Evolutionary conservation across 2,797 vertebrate genomes (phyloP), one percentile per base, ranked within the genome.

Genomic region (Mormyrops attenuatus): DNA sequence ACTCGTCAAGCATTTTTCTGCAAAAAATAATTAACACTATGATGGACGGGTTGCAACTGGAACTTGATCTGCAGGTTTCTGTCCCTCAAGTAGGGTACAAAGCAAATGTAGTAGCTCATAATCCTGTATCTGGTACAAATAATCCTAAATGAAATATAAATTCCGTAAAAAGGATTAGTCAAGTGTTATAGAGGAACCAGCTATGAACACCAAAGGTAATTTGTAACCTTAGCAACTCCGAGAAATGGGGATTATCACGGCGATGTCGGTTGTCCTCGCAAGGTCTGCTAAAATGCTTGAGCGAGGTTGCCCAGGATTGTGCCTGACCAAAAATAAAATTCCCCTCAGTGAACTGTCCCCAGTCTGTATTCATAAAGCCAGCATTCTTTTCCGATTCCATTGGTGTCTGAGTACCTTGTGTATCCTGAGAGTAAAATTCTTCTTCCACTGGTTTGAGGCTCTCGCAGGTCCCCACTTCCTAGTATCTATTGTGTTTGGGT

Each of bases 211-310:
- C 94, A 97, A 96, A 96, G 96, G 96, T 96, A 97, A 98, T 98
- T 97, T 98, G 97, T 98, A 97, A 97, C 98, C 97, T 97, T 98
- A 98, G 97, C 96, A 98, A 98, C 97, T 96, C 96, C 96, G 97
- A 97, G 94, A 97, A 97, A 97, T 96, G 96, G 96, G 97, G 97
- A 97, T 97, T 97, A 94, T 96, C 96, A 96, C 96, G 96, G 95
- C 94, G 95, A 95, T 96, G 96, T 95, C 94, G 92, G 96, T 94
- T 93, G 96, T 96, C 95, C 96, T 97, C 94, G 91, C 95, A 94
- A 95, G 95, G 93, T 93, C 92, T 89, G 88, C 90, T 9, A 77
- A 91, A 41, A 93, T 93, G 92, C 92, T 93, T 89, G 88, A 94
- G 94, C 92, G 60, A 89, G 90, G 91, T 91, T 92, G 90, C 91